Conservation (phyloP, 1,140 invertebrate species). For the Hermetia illucens region DNA sequence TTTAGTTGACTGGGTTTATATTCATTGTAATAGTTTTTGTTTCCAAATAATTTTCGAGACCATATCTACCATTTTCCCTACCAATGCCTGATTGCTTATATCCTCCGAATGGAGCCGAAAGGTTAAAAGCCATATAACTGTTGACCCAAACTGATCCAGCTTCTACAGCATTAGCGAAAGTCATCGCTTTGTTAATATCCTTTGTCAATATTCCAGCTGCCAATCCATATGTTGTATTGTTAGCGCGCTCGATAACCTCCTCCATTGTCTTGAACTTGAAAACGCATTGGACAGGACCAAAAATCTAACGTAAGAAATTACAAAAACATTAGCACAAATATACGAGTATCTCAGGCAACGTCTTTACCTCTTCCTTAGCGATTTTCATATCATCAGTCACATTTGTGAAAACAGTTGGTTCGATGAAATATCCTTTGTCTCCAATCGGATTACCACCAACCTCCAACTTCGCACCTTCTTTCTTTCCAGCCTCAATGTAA, state of each 20-base stretch:
- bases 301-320: too few species aligned
- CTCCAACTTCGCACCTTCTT: conserved; percentile 66
- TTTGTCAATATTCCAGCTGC: conserved; percentile 80
- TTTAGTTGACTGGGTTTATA: too few species aligned
- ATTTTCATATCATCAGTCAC: conserved; percentile 77
- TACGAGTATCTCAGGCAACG: too few species aligned
- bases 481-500: conserved; percentile 61
- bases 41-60: conserved; percentile 55
- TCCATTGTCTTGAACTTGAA: conserved; percentile 79
- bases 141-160: conserved; percentile 89
- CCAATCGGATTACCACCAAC: conserved; percentile 56
- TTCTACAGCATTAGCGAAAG: conserved; percentile 58
- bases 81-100: conserved; percentile 77
- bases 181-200: conserved; percentile 66
- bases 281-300: conserved; percentile 85
- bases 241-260: conserved; percentile 78
- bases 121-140: conserved; percentile 58
- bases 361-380: conserved; percentile 69
- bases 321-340: too few species aligned
- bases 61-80: conserved; percentile 61
- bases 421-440: conserved; percentile 63
- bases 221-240: conserved; percentile 77
- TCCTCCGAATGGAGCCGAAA: conserved; percentile 75
- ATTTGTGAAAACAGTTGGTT: conserved; percentile 82
- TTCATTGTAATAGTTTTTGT: conserved; percentile 55